A percentile compares a stretch with the other conserved stretches of the same genome.
These are phyloP conservation scores for Eulemur albifrons DNA, from an alignment of 2,797 vertebrate species.

Conservation along the genomic window DNA sequence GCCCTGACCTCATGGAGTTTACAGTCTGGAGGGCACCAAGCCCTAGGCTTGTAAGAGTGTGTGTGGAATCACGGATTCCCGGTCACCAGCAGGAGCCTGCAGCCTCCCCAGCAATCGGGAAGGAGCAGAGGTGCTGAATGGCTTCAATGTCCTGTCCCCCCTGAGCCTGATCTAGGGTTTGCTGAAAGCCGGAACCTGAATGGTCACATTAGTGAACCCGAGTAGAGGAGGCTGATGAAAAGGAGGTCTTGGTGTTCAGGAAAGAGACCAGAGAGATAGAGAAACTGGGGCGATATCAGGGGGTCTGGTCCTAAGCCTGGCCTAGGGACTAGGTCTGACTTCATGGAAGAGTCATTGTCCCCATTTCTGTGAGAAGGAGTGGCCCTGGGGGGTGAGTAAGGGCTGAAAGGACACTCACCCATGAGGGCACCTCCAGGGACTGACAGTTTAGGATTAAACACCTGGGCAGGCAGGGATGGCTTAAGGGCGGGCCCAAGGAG, in stretches of 20 bases:
- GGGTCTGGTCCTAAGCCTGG: background rate
- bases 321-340: background rate
- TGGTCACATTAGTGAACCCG: background rate
- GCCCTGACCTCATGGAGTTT: background rate
- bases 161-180: too few species aligned
- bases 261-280: background rate
- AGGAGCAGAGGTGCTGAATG: background rate
- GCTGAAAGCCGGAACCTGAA: fast-evolving
- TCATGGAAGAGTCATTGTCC: fast-evolving
- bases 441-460: too few species aligned
- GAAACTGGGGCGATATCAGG: background rate
- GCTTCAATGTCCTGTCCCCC: background rate
- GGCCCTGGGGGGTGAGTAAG: background rate
- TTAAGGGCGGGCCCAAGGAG: background rate
- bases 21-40: background rate
- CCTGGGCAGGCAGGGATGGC: background rate
- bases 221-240: background rate
- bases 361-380: background rate
- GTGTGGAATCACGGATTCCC: background rate
- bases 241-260: background rate
- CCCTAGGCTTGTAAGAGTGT: background rate
- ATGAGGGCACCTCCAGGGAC: background rate
- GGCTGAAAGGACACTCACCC: background rate
- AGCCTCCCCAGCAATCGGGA: background rate
- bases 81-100: background rate